These are phyloP conservation scores for Parnassius smintheus DNA, from an alignment of 2,888 invertebrate species.

Conservation along the genomic window DNA sequence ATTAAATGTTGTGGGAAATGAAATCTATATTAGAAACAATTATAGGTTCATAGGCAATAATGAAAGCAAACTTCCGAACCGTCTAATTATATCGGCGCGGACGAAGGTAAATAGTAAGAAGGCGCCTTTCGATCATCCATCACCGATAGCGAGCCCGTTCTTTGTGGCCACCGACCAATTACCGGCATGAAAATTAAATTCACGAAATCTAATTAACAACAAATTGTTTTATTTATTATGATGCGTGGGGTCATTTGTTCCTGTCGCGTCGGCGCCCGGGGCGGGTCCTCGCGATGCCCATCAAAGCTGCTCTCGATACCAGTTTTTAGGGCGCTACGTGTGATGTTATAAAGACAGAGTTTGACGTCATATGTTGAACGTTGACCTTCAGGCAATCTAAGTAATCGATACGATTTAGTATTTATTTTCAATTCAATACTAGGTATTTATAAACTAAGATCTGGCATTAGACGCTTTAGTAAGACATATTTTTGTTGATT, in stretches of 20 bases:
- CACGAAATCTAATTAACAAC: slow-evolving; percentile 82
- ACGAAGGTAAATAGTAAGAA: slow-evolving; percentile 73
- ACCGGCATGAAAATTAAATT: slow-evolving; percentile 81
- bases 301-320: slow-evolving; percentile 38
- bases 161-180: slow-evolving; percentile 81
- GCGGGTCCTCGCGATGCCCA: slow-evolving; percentile 70
- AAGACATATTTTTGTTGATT: too few species aligned
- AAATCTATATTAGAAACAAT: slow-evolving; percentile 74
- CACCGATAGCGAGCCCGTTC: slow-evolving; percentile 71
- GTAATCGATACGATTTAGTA: slow-evolving; percentile 1
- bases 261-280: slow-evolving; percentile 64
- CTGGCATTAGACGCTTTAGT: too few species aligned
- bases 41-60: slow-evolving; percentile 73
- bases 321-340: slow-evolving; percentile 44
- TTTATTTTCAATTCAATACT: background rate
- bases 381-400: slow-evolving; percentile 31
- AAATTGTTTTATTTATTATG: slow-evolving; percentile 82
- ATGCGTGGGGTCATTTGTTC: slow-evolving; percentile 80
- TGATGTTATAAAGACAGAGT: slow-evolving; percentile 39
- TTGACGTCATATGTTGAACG: slow-evolving; percentile 36
- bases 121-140: slow-evolving; percentile 78
- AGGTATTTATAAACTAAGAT: too few species aligned
- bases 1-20: slow-evolving; percentile 42
- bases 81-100: slow-evolving; percentile 69
- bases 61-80: slow-evolving; percentile 77